Evolutionary conservation across 1,140 invertebrate species (phyloP).

Genomic region (Rhopalosiphum maidis): DNA sequence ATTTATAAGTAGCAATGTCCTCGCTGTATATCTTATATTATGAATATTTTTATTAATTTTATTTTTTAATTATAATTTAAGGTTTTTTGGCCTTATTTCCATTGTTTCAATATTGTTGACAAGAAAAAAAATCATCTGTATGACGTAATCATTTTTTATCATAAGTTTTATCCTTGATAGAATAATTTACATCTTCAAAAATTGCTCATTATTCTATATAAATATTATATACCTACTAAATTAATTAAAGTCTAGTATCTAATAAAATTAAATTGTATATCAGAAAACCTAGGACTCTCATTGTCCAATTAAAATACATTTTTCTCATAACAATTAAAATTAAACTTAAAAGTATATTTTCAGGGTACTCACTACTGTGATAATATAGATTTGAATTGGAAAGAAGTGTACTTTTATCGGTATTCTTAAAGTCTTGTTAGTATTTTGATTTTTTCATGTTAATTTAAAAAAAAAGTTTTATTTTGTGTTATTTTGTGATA

Average conservation of each 20-base stretch:
- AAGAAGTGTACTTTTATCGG: neutral
- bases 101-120: conserved; percentile 18
- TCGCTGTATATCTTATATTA: conserved; percentile 19
- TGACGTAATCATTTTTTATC: neutral
- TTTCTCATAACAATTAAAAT: neutral
- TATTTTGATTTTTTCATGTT: neutral
- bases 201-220: conserved; percentile 40
- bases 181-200: conserved; percentile 14
- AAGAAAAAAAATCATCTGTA: neutral
- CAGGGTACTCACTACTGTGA: conserved; percentile 48
- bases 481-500: neutral
- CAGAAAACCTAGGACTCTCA: neutral
- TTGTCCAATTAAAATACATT: neutral
- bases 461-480: conserved; percentile 23
- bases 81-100: neutral
- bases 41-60: conserved; percentile 30
- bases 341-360: conserved; percentile 18
- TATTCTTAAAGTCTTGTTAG: neutral
- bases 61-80: conserved; percentile 26
- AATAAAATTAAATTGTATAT: neutral
- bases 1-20: conserved; percentile 36
- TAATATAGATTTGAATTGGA: conserved; percentile 32
- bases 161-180: neutral
- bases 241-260: neutral
- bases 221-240: neutral